Conservation (phyloP, 2,888 invertebrate species). For the Abrostola triplasia region DNA sequence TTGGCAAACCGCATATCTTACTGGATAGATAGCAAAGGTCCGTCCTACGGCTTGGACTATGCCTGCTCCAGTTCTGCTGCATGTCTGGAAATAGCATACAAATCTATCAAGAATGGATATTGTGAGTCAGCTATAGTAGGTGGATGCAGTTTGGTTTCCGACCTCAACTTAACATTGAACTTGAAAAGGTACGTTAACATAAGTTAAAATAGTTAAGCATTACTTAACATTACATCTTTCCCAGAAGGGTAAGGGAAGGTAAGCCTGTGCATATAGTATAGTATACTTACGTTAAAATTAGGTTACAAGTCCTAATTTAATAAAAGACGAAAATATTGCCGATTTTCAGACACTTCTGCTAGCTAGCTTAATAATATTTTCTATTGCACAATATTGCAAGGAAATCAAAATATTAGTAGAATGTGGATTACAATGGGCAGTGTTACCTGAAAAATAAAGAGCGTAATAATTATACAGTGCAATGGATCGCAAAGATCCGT, state of each 20-base stretch:
- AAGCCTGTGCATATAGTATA: too few species aligned
- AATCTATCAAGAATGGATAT: conserved; percentile 66
- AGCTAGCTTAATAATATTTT: too few species aligned
- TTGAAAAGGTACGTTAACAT: conserved; percentile 59
- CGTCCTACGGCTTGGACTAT: conserved; percentile 70
- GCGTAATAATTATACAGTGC: too few species aligned
- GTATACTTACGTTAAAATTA: too few species aligned
- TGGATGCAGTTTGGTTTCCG: conserved; percentile 87
- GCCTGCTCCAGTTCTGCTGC: conserved; percentile 69
- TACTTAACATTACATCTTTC: background rate
- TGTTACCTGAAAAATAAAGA: too few species aligned
- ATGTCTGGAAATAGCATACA: conserved; percentile 70
- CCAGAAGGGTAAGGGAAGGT: background rate
- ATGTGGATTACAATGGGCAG: too few species aligned
- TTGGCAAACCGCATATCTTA: conserved; percentile 76
- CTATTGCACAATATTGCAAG: too few species aligned
- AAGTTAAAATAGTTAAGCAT: background rate
- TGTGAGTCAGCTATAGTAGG: conserved; percentile 89
- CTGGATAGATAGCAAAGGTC: conserved; percentile 74
- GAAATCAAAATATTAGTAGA: too few species aligned
- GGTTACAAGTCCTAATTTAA: too few species aligned
- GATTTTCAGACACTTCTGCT: too few species aligned
- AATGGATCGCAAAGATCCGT: too few species aligned
- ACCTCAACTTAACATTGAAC: conserved; percentile 74
- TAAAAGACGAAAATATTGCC: too few species aligned